Conservation (phyloP, 2,888 invertebrate species). For the Embidobia sp. region DNA sequence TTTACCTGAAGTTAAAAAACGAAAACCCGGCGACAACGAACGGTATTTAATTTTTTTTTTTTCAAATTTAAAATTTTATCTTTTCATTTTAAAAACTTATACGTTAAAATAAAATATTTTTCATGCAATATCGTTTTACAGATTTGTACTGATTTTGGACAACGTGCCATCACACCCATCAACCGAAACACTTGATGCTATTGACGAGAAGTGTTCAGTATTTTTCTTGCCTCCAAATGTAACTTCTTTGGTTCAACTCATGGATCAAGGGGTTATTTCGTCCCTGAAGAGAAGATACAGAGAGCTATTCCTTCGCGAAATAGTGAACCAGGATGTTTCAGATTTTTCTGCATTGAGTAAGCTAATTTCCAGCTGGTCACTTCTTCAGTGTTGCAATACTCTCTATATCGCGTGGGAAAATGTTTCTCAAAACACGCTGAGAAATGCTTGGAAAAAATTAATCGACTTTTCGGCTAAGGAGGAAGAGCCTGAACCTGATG, state of each 20-base stretch:
- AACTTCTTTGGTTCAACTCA: conserved; percentile 68
- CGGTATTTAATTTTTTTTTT: neutral
- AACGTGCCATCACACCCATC: conserved; percentile 5
- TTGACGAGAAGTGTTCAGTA: conserved; percentile 45
- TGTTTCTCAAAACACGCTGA: neutral
- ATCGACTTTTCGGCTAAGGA: no score
- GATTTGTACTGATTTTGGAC: neutral
- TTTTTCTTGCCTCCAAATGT: conserved; percentile 66
- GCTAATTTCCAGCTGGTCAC: neutral
- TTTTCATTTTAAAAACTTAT: neutral
- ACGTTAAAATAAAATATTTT: no score
- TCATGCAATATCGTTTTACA: neutral
- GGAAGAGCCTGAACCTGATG: no score
- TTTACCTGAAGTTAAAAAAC: neutral
- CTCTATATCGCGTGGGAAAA: neutral
- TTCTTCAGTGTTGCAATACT: neutral
- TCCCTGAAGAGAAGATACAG: conserved; percentile 1
- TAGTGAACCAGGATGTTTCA: neutral
- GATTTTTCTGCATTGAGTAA: neutral
- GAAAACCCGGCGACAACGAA: neutral
- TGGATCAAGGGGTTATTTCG: conserved; percentile 68
- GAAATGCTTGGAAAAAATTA: conserved; percentile 8
- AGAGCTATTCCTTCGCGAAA: neutral
- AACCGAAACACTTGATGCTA: neutral
- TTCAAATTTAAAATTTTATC: neutral